phyloP scores from a whole-genome alignment of 2,113 vertebrate genomes.

The Semnopithecus entellus region DNA sequence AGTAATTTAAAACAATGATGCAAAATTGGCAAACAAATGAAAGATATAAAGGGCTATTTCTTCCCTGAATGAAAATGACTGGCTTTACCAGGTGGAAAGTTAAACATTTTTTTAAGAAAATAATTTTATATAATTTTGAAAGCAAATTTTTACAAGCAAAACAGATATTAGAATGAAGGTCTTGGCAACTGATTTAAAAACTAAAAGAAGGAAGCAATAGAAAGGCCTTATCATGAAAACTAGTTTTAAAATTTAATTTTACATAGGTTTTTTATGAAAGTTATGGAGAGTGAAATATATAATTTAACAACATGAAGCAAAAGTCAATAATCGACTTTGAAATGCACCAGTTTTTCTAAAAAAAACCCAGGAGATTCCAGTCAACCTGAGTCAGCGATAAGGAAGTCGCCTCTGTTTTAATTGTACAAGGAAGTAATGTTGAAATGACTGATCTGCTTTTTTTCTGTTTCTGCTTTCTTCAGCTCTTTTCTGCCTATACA shows the following conservation, averaged over 20 bases:
- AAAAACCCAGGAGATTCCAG: neutral
- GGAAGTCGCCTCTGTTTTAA: neutral
- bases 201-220: neutral
- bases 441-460: neutral
- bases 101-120: slow-evolving; percentile 24
- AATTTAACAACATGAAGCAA: neutral
- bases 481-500: neutral
- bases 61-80: slow-evolving; percentile 27
- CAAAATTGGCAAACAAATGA: neutral
- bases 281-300: neutral
- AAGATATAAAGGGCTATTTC: neutral
- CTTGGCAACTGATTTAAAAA: neutral
- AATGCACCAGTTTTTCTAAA: neutral
- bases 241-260: slow-evolving; percentile 1
- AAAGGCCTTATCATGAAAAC: neutral
- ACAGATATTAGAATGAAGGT: neutral
- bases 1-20: slow-evolving; percentile 13
- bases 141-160: neutral
- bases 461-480: neutral
- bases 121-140: slow-evolving; percentile 25
- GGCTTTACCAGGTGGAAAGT: neutral
- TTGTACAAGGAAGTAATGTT: neutral
- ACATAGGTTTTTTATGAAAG: neutral
- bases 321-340: neutral
- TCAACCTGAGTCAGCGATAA: neutral